Evolutionary conservation across 2,113 vertebrate genomes (phyloP), one percentile per base, ranked within the genome.

Genomic region (Brienomyrus longianalis): DNA sequence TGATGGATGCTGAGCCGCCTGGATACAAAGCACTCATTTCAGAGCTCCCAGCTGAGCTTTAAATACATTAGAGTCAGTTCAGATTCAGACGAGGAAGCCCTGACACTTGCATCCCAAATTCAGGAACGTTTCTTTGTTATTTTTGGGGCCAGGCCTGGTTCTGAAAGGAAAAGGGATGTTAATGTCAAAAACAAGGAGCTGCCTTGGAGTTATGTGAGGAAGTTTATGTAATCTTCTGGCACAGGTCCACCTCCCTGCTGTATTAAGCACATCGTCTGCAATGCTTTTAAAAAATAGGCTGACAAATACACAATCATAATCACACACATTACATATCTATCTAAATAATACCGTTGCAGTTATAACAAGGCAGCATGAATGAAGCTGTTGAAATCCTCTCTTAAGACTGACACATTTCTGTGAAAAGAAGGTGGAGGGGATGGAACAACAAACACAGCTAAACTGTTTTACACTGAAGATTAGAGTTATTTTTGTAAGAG

Each of bases 311-410:
- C 87, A 66, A 88, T 43, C 87, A 66, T 45, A 88, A 43, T 66
- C 17, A 94, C 93, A 35, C 50, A 52, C 31, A 39, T 87, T 87
- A 52, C 23, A 39, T 52, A 54, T 54, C 50, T 21, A 5, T 86
- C 9, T 54, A 56, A 86, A 56, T 87, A 87, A 87, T 52, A 35
- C n/a, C 23, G 0, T 8, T 35, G 5, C n/a, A 31, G 15, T 52
- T n/a, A 31, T 54, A 39, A 43, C 51, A 9, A 13, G 47, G 17
- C 21, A 50, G 83, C 47, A 27, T 86, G 45, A 51, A 39, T 35
- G 17, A 3, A 35, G 85, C 11, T 54, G n/a, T 7, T 87, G 85
- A 54, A 39, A 87, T 54, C n/a, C 27, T 39, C 31, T 39, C 51
- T 31, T 54, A 35, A 54, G 31, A 9, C 31, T 87, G 85, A 86